Conservation (phyloP, 2,113 vertebrate genomes). For the Scalopus aquaticus region DNA sequence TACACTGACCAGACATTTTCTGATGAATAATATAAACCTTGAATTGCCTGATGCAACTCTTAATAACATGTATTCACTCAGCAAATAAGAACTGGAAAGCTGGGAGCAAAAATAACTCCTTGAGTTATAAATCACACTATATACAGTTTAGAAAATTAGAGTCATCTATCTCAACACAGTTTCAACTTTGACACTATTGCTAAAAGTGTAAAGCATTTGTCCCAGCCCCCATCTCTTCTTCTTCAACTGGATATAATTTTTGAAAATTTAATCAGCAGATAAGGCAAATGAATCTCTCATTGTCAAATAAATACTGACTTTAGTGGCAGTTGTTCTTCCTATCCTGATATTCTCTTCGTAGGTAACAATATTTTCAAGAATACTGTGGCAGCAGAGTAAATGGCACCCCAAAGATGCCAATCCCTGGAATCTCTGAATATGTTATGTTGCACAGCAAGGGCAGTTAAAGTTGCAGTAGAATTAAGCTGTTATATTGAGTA, state of each 20-base stretch:
- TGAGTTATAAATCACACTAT: neutral
- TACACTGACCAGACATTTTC: neutral
- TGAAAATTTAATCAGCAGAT: neutral
- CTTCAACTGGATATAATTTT: neutral
- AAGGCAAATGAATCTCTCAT: neutral
- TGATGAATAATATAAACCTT: neutral
- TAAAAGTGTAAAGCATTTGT: neutral
- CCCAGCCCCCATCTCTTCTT: neutral
- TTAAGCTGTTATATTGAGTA: neutral
- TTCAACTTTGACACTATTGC: neutral
- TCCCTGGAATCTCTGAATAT: neutral
- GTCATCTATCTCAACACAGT: neutral
- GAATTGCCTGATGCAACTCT: neutral
- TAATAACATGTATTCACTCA: neutral
- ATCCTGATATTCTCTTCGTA: neutral
- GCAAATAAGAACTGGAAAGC: neutral
- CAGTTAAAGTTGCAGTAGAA: neutral
- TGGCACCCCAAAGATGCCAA: neutral
- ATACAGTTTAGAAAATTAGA: neutral
- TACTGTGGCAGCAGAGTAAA: neutral
- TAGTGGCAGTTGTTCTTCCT: neutral
- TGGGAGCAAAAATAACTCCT: neutral
- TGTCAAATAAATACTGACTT: neutral
- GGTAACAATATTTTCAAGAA: neutral
- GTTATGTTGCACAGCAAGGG: neutral